Evolutionary conservation across 2,113 vertebrate species (phyloP), one percentile per base, ranked within the genome.

Genomic region (Catharus minimus): DNA sequence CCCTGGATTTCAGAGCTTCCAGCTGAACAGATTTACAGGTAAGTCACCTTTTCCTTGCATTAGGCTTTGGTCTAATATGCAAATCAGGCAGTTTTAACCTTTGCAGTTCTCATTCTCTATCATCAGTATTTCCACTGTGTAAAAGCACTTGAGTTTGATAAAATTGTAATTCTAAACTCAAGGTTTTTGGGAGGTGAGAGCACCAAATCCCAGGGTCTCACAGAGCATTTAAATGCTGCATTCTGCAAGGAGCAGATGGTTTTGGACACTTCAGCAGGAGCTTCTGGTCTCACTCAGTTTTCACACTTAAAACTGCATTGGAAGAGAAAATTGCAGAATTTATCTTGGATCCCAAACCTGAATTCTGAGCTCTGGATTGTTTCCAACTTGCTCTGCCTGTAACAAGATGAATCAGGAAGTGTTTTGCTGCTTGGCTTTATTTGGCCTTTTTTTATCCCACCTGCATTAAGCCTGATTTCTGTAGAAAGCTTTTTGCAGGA

Each of bases 151-250:
- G 47, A 9, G 21, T 39, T 44, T 33, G 53, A 4, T 22, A 21
- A 33, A 73, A n/a, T 1, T 3, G 10, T 11, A 0, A 32, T 61
- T 90, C 10, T 50, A 2, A 78, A 64, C 38, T 18, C 11, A 2
- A 19, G 14, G 21, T 1, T 77, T 39, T 32, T 0, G 18, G 36
- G 46, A 22, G n/a, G 24, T 52, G 33, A 38, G 32, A 66, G 56
- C 67, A 38, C 38, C 22, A 10, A 71, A 36, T 11, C 13, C 44
- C 33, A 7, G 9, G 20, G 8, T 38, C 36, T 62, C 32, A 7
- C 2, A 0, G 4, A 9, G 22, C 7, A 1, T 32, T 38, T 44
- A 9, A 27, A 30, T n/a, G 26, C 24, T 64, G n/a, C 38, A 1
- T 47, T 38, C 38, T 76, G 53, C 32, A 36, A 15, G 53, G 49